These are phyloP conservation scores for Autographa gamma DNA, from an alignment of 2,888 invertebrate species.

Conservation along the genomic window DNA sequence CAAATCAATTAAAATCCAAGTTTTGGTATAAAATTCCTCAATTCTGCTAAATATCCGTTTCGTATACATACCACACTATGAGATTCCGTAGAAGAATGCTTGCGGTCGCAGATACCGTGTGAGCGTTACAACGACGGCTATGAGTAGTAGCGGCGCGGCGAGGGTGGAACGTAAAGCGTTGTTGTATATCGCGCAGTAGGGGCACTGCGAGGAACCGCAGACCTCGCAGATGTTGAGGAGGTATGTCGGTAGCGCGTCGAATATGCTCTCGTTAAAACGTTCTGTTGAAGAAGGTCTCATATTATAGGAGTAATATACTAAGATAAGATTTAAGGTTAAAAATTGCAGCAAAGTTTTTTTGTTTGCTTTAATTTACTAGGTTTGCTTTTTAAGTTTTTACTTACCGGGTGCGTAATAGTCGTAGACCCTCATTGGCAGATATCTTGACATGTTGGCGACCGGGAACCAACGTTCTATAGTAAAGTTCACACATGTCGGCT, in stretches of 20 bases:
- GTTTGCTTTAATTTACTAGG: too few relatives aligned
- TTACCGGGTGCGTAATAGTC: constrained; percentile 98
- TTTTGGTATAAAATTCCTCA: constrained; percentile 7
- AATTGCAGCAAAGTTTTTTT: too few relatives aligned
- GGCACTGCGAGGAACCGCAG: constrained; percentile 97
- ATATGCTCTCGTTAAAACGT: constrained; percentile 97
- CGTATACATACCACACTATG: constrained; percentile 31
- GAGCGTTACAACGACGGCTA: constrained; percentile 53
- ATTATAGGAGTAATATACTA: too few relatives aligned
- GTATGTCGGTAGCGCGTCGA: constrained; percentile 95
- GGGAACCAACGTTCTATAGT: constrained; percentile 98
- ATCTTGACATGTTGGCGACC: constrained; percentile 98
- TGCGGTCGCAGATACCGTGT: constrained; percentile 41
- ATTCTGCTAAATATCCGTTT: neutral
- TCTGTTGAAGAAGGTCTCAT: constrained; percentile 87
- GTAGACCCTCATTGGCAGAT: constrained; percentile 96
- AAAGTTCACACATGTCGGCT: constrained; percentile 96
- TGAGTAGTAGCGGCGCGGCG: constrained; percentile 55
- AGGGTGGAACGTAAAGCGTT: constrained; percentile 80
- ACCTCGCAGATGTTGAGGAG: constrained; percentile 97
- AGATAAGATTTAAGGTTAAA: too few relatives aligned
- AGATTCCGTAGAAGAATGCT: constrained; percentile 34
- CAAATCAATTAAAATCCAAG: neutral
- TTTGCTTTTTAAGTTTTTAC: constrained; percentile 34
- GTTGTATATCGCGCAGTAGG: constrained; percentile 96